Evolutionary conservation across 2,797 vertebrate genomes (phyloP), one percentile per base, ranked within the genome.

Genomic region (Muscicapa striata): DNA sequence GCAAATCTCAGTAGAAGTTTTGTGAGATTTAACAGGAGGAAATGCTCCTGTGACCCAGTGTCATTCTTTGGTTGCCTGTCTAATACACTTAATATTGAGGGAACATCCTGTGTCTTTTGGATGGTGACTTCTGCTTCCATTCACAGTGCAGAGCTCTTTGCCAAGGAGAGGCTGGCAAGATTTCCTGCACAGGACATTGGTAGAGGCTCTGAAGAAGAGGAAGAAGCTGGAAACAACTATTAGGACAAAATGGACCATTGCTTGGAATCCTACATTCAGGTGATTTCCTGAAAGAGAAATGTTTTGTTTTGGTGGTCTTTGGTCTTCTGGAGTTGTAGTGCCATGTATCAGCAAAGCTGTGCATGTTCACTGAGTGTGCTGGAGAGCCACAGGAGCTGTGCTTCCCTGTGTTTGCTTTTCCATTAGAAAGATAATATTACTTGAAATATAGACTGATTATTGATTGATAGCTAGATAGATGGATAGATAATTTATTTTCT

Each of bases 101-200:
- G n/a, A 68, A 51, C 22, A 40, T 58, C 43, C 38, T 48, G 3
- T 72, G 43, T 85, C 51, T 77, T 92, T 87, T 80, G 64, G 59
- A 89, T 72, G 66, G 76, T 86, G 87, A 61, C 48, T 92, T 89
- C 57, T 94, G 52, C 84, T 95, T 92, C 84, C 79, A 75, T 91
- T 89, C 46, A 86, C 55, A 76, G 38, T 82, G 73, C 34, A 89
- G 66, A 69, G 17, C 69, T 95, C 54, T 85, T 89, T 92, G 82
- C 66, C 69, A 84, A 78, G 59, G 66, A 89, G 69, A 76, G 26
- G 15, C 36, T 86, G 93, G 41, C 61, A 84, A 46, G 41, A 87
- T 95, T 84, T 90, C 61, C 73, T 91, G 62, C 79, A 66, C 26
- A 79, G 30, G 34, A 69, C 46, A 34, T 54, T 90, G 80, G 41